Percentiles rank a stretch among this genome's conserved stretches.
Conservation (phyloP, 2,888 invertebrate genomes). For the Kuschelorhynchus macadamiae region DNA sequence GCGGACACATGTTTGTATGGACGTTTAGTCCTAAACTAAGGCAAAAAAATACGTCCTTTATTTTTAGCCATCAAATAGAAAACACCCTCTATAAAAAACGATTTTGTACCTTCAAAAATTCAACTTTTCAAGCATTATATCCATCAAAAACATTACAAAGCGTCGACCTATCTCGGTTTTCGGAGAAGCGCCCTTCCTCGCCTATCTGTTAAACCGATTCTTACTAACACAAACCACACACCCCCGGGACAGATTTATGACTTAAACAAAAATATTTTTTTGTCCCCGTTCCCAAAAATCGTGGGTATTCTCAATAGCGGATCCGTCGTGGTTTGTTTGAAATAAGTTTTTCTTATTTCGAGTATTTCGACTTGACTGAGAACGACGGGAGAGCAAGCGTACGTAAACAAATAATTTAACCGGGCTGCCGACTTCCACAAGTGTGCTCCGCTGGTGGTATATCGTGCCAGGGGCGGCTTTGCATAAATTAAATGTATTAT, state of each 20-base stretch:
- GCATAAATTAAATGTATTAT: too few species aligned
- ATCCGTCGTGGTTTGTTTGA: conserved; percentile 36
- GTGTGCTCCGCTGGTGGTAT: conserved; percentile 12
- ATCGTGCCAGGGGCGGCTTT: conserved; percentile 1
- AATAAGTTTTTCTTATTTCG: conserved; percentile 17
- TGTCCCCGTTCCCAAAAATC: conserved; percentile 25
- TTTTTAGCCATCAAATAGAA: too few species aligned
- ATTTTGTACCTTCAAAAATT: too few species aligned
- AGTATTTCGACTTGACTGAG: neutral
- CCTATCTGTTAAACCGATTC: conserved; percentile 21
- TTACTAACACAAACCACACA: conserved; percentile 44
- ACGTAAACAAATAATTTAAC: conserved; percentile 15
- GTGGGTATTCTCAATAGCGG: conserved; percentile 24
- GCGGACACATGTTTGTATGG: too few species aligned
- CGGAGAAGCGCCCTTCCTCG: conserved; percentile 20
- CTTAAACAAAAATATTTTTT: conserved; percentile 45
- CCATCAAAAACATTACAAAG: too few species aligned
- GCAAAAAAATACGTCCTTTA: too few species aligned
- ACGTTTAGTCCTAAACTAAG: too few species aligned
- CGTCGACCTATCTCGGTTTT: conserved; percentile 2
- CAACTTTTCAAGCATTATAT: too few species aligned
- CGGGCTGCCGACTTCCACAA: conserved; percentile 3
- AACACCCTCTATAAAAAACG: too few species aligned
- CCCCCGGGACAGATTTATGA: conserved; percentile 47
- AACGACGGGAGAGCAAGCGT: neutral